Percentiles rank a stretch among this genome's conserved stretches.
Evolutionary conservation across 23 tunicate genomes (phyloP).

Genomic region (Botrylloides violaceus): DNA sequence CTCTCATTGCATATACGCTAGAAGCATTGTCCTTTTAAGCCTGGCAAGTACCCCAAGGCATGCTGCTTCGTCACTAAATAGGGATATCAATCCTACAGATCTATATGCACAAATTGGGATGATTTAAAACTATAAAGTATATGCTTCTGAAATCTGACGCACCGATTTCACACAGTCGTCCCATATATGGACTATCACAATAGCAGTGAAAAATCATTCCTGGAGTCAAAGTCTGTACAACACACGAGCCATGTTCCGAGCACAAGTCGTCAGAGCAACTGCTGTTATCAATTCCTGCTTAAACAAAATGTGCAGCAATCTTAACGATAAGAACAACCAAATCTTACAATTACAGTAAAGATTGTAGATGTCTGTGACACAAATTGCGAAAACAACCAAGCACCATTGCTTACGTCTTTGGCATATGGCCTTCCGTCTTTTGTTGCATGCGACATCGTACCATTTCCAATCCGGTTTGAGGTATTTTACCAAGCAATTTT

Average conservation of each 20-base stretch:
- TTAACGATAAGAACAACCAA: too few species aligned
- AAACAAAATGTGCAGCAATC: too few species aligned
- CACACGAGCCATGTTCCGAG: neutral
- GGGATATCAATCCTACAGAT: too few species aligned
- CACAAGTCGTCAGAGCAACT: neutral
- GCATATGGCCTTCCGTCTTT: neutral
- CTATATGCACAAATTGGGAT: too few species aligned
- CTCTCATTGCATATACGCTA: neutral
- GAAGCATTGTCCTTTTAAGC: too few species aligned
- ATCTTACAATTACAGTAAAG: too few species aligned
- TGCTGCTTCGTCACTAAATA: too few species aligned
- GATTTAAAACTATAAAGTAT: too few species aligned
- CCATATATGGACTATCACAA: neutral
- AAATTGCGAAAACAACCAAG: too few species aligned
- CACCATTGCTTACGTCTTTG: neutral
- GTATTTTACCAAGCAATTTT: neutral
- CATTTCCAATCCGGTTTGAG: neutral
- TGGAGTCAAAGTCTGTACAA: neutral
- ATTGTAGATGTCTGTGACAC: too few species aligned
- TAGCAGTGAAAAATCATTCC: neutral
- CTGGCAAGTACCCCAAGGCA: too few species aligned
- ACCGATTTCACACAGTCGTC: neutral
- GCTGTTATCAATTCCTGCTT: neutral
- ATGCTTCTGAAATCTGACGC: too few species aligned
- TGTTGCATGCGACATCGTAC: neutral